These are phyloP conservation scores for Upupa epops DNA, from an alignment of 2,113 vertebrate genomes.

Conservation along the genomic window DNA sequence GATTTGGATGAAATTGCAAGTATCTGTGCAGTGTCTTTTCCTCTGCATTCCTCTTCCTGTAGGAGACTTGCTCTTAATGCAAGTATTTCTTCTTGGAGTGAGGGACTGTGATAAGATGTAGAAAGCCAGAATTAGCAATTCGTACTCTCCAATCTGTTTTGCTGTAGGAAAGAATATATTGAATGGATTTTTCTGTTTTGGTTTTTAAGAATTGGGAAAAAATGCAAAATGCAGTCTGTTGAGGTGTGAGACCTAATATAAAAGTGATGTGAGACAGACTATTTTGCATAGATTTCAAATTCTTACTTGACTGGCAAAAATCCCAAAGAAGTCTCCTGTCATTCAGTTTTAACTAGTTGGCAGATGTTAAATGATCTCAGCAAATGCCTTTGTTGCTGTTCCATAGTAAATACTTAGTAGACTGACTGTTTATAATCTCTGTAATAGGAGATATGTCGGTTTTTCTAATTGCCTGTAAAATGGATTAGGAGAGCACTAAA, in stretches of 20 bases:
- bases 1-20: not conserved
- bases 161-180: not conserved
- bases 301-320: constrained; percentile 42
- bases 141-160: not conserved
- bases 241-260: constrained; percentile 28
- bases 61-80: not conserved
- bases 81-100: not conserved
- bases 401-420: constrained; percentile 49
- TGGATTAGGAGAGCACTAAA: constrained; percentile 15
- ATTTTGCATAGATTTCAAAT: constrained; percentile 41
- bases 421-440: constrained; percentile 46
- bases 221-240: constrained; percentile 10
- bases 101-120: not conserved
- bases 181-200: not conserved
- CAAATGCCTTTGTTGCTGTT: constrained; percentile 62
- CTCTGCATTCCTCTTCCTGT: not conserved
- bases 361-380: constrained; percentile 61
- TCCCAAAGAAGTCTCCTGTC: constrained; percentile 28
- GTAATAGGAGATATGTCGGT: constrained; percentile 44
- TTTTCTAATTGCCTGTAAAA: constrained; percentile 51
- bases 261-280: not conserved
- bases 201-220: not conserved
- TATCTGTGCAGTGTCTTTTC: not conserved
- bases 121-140: not conserved
- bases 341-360: constrained; percentile 40